Evolutionary conservation across 2,797 vertebrate genomes (phyloP), one percentile per base, ranked within the genome.

Genomic region (Sphenopsis melanotis): DNA sequence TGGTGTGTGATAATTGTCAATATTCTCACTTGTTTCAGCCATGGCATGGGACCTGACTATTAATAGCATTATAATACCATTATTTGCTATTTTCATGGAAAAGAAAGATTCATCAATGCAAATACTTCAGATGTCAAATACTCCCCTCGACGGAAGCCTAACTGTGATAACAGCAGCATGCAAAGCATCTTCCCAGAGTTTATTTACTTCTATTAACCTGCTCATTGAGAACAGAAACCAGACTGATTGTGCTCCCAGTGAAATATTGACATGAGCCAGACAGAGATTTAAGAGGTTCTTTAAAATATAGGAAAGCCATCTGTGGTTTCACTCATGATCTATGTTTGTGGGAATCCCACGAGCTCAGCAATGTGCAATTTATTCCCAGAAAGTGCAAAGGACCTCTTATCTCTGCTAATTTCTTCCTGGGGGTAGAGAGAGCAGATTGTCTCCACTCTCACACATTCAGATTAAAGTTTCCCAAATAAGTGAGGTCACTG

Each of bases 231-330:
- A 65, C 52, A 93, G 75, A 39, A 89, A 52, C 46, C 8, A 30
- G 12, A 41, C 91, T 83, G 57, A 91, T 41, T 37, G 81, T 19
- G 74, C 84, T 93, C 86, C 75, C 83, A 81, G 52, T 65, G 72
- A 85, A 77, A 84, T 79, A 96, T 24, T 90, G 92, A 89, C 92
- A 81, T 1, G 8, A 93, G 65, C 12, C 53, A 85, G 74, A 91
- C 60, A 89, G 23, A 94, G 94, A 96, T 93, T 76, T 52, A 89
- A 79, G 65, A 90, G 93, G 71, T 93, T 91, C 75, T 83, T 93
- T 85, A 87, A 87, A 85, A 93, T 79, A 89, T 7, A 91, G 93
- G 89, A 93, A 89, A 97, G 52, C 37, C 68, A 93, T 83, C 77
- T 90, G 36, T 87, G 74, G 27, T 92, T 87, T 89, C 41, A 44